Conservation (phyloP, 1,140 invertebrate genomes). For the Pogonomyrmex californicus region DNA sequence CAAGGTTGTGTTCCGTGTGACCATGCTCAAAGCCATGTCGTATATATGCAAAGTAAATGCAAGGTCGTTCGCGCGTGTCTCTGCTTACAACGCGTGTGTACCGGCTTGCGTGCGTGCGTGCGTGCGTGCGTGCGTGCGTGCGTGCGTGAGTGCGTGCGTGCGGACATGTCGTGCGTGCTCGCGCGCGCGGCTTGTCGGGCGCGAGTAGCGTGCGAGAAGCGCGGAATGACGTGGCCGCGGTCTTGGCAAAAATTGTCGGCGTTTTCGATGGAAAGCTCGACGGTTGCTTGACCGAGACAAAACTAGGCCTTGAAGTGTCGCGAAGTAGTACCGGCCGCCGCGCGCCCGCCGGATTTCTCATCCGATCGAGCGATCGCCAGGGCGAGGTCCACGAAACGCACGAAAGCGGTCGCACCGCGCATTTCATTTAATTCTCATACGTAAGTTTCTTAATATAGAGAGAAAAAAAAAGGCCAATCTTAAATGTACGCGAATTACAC, state of each 20-base stretch:
- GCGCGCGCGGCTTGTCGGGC: slow-evolving; percentile 29
- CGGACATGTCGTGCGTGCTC: background rate
- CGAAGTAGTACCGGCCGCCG: slow-evolving; percentile 32
- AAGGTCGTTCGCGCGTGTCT: slow-evolving; percentile 79
- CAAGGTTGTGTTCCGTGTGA: slow-evolving; percentile 79
- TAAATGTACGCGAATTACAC: background rate
- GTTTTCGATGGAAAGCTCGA: slow-evolving; percentile 53
- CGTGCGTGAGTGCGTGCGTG: background rate
- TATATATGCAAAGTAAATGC: slow-evolving; percentile 81
- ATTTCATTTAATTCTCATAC: background rate
- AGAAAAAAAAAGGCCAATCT: background rate
- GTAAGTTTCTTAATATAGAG: no score
- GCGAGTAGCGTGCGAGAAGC: slow-evolving; percentile 42
- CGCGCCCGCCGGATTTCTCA: slow-evolving; percentile 29
- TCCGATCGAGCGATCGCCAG: slow-evolving; percentile 1
- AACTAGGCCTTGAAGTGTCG: slow-evolving; percentile 63
- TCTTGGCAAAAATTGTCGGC: slow-evolving; percentile 68
- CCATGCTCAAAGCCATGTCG: slow-evolving; percentile 76
- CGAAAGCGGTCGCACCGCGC: background rate
- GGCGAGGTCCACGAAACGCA: background rate
- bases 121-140: slow-evolving; percentile 22
- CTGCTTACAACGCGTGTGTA: slow-evolving; percentile 56
- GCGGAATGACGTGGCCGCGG: slow-evolving; percentile 70
- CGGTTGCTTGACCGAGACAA: slow-evolving; percentile 40
- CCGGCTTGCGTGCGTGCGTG: background rate